Evolutionary conservation across 2,113 vertebrate species (phyloP).

Genomic region (Cyanistes caeruleus): DNA sequence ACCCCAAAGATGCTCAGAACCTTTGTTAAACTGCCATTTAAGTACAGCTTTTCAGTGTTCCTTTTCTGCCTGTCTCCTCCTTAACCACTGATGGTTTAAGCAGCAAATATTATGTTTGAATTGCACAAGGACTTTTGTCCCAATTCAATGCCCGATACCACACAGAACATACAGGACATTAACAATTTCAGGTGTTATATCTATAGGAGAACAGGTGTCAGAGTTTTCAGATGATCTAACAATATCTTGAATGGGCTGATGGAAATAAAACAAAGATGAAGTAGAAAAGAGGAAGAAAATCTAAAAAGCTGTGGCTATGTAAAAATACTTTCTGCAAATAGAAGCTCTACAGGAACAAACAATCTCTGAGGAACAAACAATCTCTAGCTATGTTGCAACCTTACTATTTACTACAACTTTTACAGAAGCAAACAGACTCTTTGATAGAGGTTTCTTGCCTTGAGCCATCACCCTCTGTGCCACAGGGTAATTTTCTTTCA

Average conservation of each 20-base stretch:
- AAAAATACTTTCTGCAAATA: not conserved
- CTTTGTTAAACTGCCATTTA: not conserved
- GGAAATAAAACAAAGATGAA: not conserved
- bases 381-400: not conserved
- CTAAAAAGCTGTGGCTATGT: not conserved
- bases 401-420: not conserved
- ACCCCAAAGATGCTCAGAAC: not conserved
- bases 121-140: not conserved
- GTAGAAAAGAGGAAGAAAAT: not conserved
- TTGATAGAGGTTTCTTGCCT: not conserved
- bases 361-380: not conserved
- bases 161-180: not conserved
- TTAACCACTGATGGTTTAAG: not conserved
- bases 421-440: not conserved
- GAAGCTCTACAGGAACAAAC: not conserved
- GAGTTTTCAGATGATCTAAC: not conserved
- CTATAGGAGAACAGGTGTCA: not conserved
- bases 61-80: not conserved
- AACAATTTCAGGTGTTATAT: not conserved
- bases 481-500: not conserved
- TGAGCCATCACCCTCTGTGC: accelerated
- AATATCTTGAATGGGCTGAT: not conserved
- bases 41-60: not conserved
- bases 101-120: not conserved
- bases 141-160: not conserved